A percentile compares a stretch with the other conserved stretches of the same genome.
These are phyloP conservation scores for Athalia cordata DNA, from an alignment of 2,888 invertebrate genomes.

Conservation along the genomic window DNA sequence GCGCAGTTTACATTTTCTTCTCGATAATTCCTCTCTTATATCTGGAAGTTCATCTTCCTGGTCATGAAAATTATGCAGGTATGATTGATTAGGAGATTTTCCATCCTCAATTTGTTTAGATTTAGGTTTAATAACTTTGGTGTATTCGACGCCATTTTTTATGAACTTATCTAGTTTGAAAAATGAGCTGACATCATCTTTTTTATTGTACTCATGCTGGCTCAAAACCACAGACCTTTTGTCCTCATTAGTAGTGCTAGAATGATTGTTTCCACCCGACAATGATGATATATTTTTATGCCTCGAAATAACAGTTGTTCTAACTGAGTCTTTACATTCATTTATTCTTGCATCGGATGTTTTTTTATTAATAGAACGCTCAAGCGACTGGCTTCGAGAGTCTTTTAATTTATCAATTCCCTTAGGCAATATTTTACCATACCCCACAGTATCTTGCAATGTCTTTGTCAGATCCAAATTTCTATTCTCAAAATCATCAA, in stretches of 20 bases:
- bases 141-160: slow-evolving; percentile 57
- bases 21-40: slow-evolving; percentile 53
- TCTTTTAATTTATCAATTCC: slow-evolving; percentile 65
- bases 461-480: slow-evolving; percentile 7
- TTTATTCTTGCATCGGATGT: slow-evolving; percentile 29
- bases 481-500: neutral
- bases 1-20: slow-evolving; percentile 43
- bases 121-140: slow-evolving; percentile 52
- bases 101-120: slow-evolving; percentile 25
- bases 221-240: slow-evolving; percentile 40
- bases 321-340: slow-evolving; percentile 50
- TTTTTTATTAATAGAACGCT: slow-evolving; percentile 30
- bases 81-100: neutral
- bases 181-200: slow-evolving; percentile 41
- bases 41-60: slow-evolving; percentile 45
- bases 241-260: slow-evolving; percentile 47
- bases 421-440: slow-evolving; percentile 53
- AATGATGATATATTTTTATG: slow-evolving; percentile 56
- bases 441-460: neutral
- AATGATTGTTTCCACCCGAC: slow-evolving; percentile 51
- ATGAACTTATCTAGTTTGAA: slow-evolving; percentile 50
- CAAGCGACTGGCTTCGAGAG: slow-evolving; percentile 62
- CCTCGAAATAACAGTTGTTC: slow-evolving; percentile 53
- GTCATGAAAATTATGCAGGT: slow-evolving; percentile 34
- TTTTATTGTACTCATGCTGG: slow-evolving; percentile 66